Evolutionary conservation across 2,113 vertebrate genomes (phyloP), one percentile per base, ranked within the genome.

Genomic region (Coracopsis vasa): DNA sequence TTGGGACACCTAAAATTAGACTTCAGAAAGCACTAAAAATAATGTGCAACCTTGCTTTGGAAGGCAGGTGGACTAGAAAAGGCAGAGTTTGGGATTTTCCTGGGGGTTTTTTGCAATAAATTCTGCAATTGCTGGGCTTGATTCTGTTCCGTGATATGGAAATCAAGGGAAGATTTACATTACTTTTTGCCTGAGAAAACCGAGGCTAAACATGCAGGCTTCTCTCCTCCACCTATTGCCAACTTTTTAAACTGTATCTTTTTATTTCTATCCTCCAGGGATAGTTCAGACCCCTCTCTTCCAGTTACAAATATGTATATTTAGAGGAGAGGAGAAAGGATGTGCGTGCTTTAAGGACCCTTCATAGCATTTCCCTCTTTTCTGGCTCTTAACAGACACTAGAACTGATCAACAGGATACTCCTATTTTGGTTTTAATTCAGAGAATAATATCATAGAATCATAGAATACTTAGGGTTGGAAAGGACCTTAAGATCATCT

Each of bases 1-100:
- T 91, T 94, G 88, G 96, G 94, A 90, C 96, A 92, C 37, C 92
- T 97, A 97, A 95, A 95, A 95, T 96, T 96, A 96, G 92, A 80
- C 29, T 84, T 65, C 48, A 92, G 66, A 91, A 87, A 72, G 80
- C 65, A 62, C 77, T 86, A 75, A 92, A 95, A 96, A 67, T 86
- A 75, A 31, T 3, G 56, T 29, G 39, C 91, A 95, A 91, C 88
- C 94, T 91, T 91, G 80, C 37, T 96, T 91, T 85, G 44, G 23
- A 41, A 19, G 70, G 23, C 65, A 92, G 28, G 8, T 87, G 80
- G 62, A 91, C 83, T 96, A 92, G 86, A 94, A 97, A 94, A 92
- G 14, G 16, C 60, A 88, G 13, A 4, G 6, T 44, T 87, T 70
- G 17, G 12, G 35, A 62, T 88, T 94, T 84, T 72, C 8, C 1